Conservation (phyloP, 2,888 invertebrate species). For the Clunio marinus region DNA sequence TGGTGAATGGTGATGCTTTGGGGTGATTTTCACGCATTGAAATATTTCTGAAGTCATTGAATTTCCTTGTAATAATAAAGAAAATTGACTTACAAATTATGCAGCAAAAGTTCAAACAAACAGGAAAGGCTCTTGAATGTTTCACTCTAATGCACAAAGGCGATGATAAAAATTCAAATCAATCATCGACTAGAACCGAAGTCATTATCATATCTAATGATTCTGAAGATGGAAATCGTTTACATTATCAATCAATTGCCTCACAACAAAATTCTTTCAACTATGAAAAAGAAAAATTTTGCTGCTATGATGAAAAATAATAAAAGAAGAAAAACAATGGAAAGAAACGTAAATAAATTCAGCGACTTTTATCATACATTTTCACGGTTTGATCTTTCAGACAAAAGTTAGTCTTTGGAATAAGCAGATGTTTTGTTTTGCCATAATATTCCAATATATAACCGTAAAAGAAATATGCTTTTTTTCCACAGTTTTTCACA, state of each 20-base stretch:
- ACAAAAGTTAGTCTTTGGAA: neutral
- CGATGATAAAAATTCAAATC: neutral
- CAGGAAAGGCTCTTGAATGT: neutral
- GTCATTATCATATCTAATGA: too few relatives aligned
- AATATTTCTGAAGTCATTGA: neutral
- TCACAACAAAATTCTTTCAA: neutral
- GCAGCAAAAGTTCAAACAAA: neutral
- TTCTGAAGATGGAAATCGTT: neutral
- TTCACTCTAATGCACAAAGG: neutral
- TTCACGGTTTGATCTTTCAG: neutral
- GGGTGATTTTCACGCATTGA: neutral
- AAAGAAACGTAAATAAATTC: neutral
- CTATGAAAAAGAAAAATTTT: neutral
- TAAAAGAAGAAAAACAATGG: neutral
- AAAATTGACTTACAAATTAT: constrained; percentile 2
- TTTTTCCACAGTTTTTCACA: neutral
- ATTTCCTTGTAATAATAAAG: neutral
- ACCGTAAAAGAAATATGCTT: neutral
- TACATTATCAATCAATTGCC: neutral
- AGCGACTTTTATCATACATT: neutral
- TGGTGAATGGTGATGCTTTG: neutral
- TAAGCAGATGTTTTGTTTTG: neutral
- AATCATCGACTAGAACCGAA: neutral
- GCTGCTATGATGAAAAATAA: neutral
- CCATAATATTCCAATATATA: constrained; percentile 6